Evolutionary conservation across 2,888 invertebrate genomes (phyloP), one percentile per base, ranked within the genome.

Genomic region (Ectemnius continuus): DNA sequence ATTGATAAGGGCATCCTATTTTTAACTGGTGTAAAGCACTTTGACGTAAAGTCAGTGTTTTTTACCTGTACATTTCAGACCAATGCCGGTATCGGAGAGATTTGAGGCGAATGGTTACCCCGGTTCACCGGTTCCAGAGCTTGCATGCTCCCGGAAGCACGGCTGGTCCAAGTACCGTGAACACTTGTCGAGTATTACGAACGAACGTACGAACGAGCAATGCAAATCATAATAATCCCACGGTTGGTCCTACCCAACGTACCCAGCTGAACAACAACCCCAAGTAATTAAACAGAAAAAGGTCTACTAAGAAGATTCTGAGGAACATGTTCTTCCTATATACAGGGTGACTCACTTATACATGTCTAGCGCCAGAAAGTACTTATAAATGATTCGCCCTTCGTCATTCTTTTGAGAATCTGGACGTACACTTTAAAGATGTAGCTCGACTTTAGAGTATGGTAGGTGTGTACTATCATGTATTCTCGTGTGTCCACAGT

Each of bases 121-220:
- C 95, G 72, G 93, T 95, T 86, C 95, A 95, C 91, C 93, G 94
- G 84, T 94, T 94, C 89, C 94, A 94, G 89, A 93, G 93, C 76
- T 91, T 92, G 70, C 92, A 92, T 81, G 90, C 91, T 87, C 92
- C 93, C 74, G 92, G 93, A 86, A 93, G 92, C 85, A 91, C 92
- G 81, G 93, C 93, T 81, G 91, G 93, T 63, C 84, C 85, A 65
- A 88, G 87, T 70, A 86, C 81, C 78, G 67, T 73, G n/a, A 75
- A 80, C 72, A 77, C 79, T 61, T 84, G 72, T 63, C 84, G 85
- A 74, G 71, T 83, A 61, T 78, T 78, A 56, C 77, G 82, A 78
- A 73, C 83, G 48, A 59, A 72, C 11, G 61, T 80, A 70, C 83
- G 86, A 76, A 76, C 73, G 68, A 82, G 36, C 68, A 82, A 79